Conservation (phyloP, 2,113 vertebrate genomes). For the Chlamydotis undulata region DNA sequence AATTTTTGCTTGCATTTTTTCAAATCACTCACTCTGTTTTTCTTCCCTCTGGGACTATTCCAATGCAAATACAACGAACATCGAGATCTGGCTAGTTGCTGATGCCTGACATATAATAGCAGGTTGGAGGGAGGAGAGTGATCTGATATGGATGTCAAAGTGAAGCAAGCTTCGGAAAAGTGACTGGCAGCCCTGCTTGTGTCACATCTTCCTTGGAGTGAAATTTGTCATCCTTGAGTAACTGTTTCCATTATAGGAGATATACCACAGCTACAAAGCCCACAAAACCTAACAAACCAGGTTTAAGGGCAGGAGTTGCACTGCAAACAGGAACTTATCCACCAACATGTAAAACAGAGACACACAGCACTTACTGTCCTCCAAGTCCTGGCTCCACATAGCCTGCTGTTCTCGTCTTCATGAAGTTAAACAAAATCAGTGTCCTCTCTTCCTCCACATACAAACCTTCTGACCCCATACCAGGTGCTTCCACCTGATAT, state of each 20-base stretch:
- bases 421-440: background rate
- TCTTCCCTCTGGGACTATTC: background rate
- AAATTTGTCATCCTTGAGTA: background rate
- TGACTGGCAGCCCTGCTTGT: accelerated
- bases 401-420: background rate
- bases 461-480: background rate
- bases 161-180: background rate
- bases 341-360: background rate
- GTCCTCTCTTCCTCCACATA: background rate
- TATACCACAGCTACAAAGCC: background rate
- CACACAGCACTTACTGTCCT: background rate
- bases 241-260: background rate
- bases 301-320: background rate
- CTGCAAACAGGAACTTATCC: background rate
- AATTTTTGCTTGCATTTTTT: background rate
- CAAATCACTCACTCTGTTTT: background rate
- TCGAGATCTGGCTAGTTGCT: accelerated
- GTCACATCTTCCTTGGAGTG: background rate
- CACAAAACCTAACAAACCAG: background rate
- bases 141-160: background rate
- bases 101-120: background rate
- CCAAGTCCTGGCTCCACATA: accelerated
- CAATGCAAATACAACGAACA: background rate
- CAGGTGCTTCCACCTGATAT: background rate
- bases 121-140: background rate